Evolutionary conservation across 2,888 invertebrate species (phyloP).

Genomic region (Watsonalla cultraria): DNA sequence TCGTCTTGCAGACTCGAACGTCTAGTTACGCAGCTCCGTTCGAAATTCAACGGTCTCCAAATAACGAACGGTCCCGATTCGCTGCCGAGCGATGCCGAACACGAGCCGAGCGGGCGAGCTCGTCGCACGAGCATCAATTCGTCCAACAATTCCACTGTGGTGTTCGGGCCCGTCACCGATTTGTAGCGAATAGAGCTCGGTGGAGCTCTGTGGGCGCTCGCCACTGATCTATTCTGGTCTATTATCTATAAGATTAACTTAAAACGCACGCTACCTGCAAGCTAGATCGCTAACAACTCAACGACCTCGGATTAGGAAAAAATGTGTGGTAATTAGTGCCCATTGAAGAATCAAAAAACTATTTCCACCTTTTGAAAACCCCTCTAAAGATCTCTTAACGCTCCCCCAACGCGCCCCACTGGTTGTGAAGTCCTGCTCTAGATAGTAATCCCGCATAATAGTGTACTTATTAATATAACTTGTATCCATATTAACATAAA

Average conservation of each 20-base stretch:
- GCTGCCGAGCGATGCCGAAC: slow-evolving; percentile 64
- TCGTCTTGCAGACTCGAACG: slow-evolving; percentile 77
- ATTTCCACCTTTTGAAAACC: no score
- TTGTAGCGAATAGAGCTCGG: slow-evolving; percentile 66
- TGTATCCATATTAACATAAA: slow-evolving; percentile 7
- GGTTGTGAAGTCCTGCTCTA: not conserved
- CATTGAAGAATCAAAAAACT: no score
- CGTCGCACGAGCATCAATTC: slow-evolving; percentile 58
- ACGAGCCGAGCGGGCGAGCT: slow-evolving; percentile 48
- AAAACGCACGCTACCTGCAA: slow-evolving; percentile 10
- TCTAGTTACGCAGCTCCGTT: slow-evolving; percentile 76
- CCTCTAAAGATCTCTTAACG: no score
- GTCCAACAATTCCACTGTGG: slow-evolving; percentile 62
- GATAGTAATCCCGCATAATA: not conserved
- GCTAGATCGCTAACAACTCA: not conserved
- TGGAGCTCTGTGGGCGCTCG: slow-evolving; percentile 37
- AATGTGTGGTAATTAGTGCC: no score
- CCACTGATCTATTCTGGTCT: slow-evolving; percentile 54
- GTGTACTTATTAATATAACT: not conserved
- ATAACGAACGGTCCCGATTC: slow-evolving; percentile 64
- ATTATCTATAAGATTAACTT: slow-evolving; percentile 34
- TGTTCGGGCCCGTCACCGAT: slow-evolving; percentile 81
- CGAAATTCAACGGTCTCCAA: slow-evolving; percentile 67
- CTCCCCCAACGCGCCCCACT: no score
- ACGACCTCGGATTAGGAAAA: no score